Evolutionary conservation across 2,113 vertebrate species (phyloP).

Genomic region (Cryptomyrus ogoouensis): DNA sequence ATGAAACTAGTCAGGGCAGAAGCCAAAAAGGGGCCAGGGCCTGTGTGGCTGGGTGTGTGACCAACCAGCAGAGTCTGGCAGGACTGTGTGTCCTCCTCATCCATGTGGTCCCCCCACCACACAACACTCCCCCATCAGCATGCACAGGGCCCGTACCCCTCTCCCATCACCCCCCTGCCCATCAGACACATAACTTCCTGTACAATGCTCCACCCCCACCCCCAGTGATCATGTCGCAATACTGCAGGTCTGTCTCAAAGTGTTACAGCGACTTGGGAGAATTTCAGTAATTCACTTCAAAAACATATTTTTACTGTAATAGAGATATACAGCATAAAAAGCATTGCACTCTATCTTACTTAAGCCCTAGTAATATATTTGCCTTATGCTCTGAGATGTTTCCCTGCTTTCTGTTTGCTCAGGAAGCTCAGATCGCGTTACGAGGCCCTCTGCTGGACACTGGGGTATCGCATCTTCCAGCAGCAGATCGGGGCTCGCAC

Average conservation of each 20-base stretch:
- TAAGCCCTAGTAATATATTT: not conserved
- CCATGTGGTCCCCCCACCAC: not conserved
- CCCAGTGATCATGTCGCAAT: not conserved
- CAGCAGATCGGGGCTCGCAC: not conserved
- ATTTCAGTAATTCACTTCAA: not conserved
- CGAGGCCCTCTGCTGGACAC: constrained; percentile 97
- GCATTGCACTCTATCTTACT: not conserved
- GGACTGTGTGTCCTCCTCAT: not conserved
- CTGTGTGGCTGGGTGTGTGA: not conserved
- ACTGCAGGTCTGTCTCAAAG: not conserved
- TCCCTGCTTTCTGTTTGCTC: not conserved
- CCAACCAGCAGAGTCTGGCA: not conserved
- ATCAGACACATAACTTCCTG: not conserved
- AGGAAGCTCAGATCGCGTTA: constrained; percentile 62
- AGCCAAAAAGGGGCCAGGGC: not conserved
- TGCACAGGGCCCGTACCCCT: not conserved
- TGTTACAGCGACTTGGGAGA: not conserved
- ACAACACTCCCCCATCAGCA: not conserved
- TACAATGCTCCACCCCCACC: not conserved
- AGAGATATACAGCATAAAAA: not conserved
- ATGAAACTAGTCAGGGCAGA: not conserved
- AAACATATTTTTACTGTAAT: not conserved
- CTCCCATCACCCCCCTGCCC: not conserved
- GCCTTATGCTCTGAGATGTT: not conserved
- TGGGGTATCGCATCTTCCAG: constrained; percentile 18